phyloP scores from a whole-genome alignment of 1,140 invertebrate genomes.

The Brachionus koreanus region DNA sequence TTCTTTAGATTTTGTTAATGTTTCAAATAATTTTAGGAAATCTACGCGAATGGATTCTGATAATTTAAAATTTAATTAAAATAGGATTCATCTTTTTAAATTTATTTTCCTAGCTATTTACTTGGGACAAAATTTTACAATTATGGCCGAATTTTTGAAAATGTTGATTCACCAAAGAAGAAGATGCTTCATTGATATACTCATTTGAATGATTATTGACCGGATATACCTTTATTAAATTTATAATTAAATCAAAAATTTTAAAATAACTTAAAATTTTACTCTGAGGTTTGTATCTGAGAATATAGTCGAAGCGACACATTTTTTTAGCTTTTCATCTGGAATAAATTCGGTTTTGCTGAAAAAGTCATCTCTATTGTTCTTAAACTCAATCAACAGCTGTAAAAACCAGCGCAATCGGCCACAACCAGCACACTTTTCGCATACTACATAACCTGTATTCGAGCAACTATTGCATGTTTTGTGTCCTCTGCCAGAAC shows the following conservation, averaged over 20 bases:
- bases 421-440: neutral
- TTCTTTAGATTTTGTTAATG: no score
- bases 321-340: neutral
- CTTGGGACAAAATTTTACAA: conserved; percentile 14
- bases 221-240: neutral
- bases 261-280: neutral
- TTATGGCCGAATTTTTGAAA: neutral
- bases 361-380: conserved; percentile 18
- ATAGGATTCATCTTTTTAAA: neutral
- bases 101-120: neutral
- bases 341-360: conserved; percentile 27
- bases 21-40: no score
- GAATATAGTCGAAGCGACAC: neutral
- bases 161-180: conserved; percentile 4
- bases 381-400: conserved; percentile 22
- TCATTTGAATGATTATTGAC: conserved; percentile 4
- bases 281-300: neutral
- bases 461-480: neutral
- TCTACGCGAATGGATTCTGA: no score
- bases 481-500: neutral
- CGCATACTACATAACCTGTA: neutral
- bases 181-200: conserved; percentile 8
- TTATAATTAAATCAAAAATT: neutral
- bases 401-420: conserved; percentile 33
- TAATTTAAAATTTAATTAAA: no score